phyloP scores from a whole-genome alignment of 2,113 vertebrate genomes.

The Morone saxatilis region DNA sequence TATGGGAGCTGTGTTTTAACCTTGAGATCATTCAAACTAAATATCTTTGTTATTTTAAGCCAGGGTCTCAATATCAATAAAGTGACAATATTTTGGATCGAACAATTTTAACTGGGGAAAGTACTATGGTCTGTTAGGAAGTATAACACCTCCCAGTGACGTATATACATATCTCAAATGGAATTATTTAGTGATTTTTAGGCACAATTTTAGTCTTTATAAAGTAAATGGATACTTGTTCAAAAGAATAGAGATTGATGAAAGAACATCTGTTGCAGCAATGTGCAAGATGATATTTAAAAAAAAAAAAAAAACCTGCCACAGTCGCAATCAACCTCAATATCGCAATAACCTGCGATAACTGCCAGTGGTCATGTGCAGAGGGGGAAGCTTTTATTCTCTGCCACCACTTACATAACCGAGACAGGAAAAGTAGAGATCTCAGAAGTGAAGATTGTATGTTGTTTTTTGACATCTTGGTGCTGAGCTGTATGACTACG shows the following conservation, averaged over 20 bases:
- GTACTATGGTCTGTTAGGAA: too few species aligned
- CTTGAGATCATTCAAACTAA: neutral
- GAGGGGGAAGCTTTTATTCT: neutral
- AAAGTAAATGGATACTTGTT: too few species aligned
- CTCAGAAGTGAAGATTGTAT: neutral
- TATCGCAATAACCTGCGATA: neutral
- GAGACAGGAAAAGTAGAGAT: too few species aligned
- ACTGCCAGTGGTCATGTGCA: neutral
- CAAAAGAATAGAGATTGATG: too few species aligned
- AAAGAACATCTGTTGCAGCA: neutral
- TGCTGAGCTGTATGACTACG: neutral
- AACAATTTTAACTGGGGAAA: too few species aligned
- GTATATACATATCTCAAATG: too few species aligned
- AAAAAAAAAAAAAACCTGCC: neutral
- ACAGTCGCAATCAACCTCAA: neutral
- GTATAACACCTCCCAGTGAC: too few species aligned
- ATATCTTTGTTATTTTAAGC: neutral
- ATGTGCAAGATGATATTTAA: neutral
- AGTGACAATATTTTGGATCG: neutral
- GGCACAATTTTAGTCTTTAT: too few species aligned
- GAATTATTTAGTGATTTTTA: too few species aligned
- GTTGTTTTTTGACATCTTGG: too few species aligned
- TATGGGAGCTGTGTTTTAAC: neutral
- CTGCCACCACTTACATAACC: neutral
- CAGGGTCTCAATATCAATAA: neutral